These are phyloP conservation scores for Macrobrachium nipponense DNA, from an alignment of 1,140 invertebrate genomes.

Conservation along the genomic window DNA sequence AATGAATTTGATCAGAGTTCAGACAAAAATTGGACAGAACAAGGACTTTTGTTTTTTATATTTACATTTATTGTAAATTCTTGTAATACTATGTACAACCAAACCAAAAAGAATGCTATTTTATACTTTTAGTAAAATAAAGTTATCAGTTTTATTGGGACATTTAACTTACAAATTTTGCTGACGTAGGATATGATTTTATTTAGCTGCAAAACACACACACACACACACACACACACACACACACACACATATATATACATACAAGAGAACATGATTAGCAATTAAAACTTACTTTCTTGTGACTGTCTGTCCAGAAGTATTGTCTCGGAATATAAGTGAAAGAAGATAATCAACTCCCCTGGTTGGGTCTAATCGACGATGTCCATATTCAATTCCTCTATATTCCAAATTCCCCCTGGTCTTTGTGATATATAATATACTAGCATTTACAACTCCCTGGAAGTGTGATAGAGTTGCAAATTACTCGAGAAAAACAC, in stretches of 20 bases:
- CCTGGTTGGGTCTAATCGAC: slow-evolving; percentile 85
- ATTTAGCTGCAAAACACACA: neutral
- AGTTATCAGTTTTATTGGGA: too few species aligned
- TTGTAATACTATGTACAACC: too few species aligned
- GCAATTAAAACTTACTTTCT: slow-evolving; percentile 66
- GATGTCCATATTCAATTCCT: slow-evolving; percentile 83
- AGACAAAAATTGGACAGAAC: too few species aligned
- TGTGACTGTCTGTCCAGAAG: slow-evolving; percentile 66
- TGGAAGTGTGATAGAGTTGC: slow-evolving; percentile 65
- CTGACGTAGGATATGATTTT: too few species aligned
- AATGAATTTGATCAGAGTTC: too few species aligned
- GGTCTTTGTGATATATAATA: slow-evolving; percentile 74
- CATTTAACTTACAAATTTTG: too few species aligned
- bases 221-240: too few species aligned
- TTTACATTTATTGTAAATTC: too few species aligned
- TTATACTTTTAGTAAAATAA: too few species aligned
- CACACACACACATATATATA: too few species aligned
- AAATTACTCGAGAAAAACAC: neutral
- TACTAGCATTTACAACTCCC: slow-evolving; percentile 75
- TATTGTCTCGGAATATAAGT: slow-evolving; percentile 73
- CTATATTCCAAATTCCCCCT: slow-evolving; percentile 72
- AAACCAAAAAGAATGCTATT: too few species aligned
- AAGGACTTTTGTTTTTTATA: too few species aligned
- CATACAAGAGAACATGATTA: neutral
- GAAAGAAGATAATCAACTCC: slow-evolving; percentile 91